Percentiles rank a stretch among this genome's conserved stretches.
These are phyloP conservation scores for Gadopsis marmoratus DNA, from an alignment of 2,797 vertebrate genomes.

Conservation along the genomic window DNA sequence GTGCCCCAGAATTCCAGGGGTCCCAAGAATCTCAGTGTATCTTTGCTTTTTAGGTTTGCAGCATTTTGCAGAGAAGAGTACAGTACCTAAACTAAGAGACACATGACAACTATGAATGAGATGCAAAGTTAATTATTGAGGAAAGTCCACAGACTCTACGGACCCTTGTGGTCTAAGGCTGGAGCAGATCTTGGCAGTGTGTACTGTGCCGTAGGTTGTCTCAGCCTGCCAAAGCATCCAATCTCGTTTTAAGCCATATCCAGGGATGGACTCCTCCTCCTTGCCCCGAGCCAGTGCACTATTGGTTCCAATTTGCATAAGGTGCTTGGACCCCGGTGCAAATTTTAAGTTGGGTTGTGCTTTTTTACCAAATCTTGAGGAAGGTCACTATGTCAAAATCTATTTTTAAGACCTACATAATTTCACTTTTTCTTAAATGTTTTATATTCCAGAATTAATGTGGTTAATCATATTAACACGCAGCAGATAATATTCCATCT, in stretches of 20 bases:
- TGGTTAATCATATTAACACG: background rate
- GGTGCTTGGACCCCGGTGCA: background rate
- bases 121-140: no score
- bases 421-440: background rate
- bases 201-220: no score
- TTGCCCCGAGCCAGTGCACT: background rate
- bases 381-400: background rate
- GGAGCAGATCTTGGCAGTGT: background rate
- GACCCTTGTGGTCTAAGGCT: background rate
- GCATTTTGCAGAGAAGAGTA: background rate
- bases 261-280: background rate
- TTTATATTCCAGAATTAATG: background rate
- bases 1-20: background rate
- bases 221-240: background rate
- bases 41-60: background rate
- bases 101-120: background rate
- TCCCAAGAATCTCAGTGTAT: background rate
- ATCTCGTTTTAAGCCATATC: background rate
- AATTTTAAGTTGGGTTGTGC: background rate
- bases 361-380: background rate
- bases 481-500: background rate
- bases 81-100: background rate
- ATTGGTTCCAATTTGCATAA: background rate
- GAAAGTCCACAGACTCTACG: background rate
- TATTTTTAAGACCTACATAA: background rate